Conservation (phyloP, 2,113 vertebrate species). For the Eretmochelys imbricata region DNA sequence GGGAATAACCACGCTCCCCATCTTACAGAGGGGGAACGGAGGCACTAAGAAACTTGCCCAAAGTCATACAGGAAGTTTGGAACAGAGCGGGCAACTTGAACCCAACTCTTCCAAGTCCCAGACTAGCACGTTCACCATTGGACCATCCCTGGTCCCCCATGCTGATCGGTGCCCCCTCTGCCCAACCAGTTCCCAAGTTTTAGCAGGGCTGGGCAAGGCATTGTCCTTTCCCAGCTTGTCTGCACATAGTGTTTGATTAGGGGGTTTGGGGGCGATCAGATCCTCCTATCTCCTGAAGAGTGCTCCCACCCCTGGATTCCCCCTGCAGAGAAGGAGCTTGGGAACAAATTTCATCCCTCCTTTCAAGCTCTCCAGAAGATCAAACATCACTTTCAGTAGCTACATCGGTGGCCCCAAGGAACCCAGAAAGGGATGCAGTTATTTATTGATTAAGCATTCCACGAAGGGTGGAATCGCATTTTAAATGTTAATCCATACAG, state of each 20-base stretch:
- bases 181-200: no score
- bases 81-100: no score
- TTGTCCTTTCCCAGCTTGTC: neutral
- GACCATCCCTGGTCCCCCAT: no score
- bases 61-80: no score
- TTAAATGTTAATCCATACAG: fast-evolving
- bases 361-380: neutral
- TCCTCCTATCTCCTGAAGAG: neutral
- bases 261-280: no score
- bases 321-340: neutral
- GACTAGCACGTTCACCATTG: no score
- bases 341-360: neutral
- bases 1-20: no score
- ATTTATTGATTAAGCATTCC: neutral
- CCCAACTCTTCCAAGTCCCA: no score
- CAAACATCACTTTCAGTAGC: neutral
- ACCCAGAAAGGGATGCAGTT: neutral
- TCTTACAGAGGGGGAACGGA: no score
- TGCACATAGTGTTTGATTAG: no score
- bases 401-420: neutral
- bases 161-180: no score
- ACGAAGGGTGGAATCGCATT: neutral
- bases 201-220: neutral
- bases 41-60: no score
- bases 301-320: neutral